These are phyloP conservation scores for Canis aureus DNA, from an alignment of 2,113 vertebrate genomes.

Conservation along the genomic window DNA sequence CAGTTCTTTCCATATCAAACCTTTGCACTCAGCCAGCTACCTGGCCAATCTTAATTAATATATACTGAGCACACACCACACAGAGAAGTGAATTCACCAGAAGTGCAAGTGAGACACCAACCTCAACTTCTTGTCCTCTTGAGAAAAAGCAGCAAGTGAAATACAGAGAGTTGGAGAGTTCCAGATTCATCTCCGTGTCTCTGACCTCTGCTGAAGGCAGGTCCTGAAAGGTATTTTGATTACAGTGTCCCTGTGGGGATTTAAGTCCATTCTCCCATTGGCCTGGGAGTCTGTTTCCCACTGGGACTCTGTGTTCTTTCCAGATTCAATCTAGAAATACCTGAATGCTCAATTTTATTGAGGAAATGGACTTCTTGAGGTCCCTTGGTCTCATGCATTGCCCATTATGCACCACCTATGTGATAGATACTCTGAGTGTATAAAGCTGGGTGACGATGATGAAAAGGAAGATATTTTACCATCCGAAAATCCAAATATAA, in stretches of 20 bases:
- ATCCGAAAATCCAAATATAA: not conserved
- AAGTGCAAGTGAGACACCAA: not conserved
- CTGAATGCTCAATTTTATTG: not conserved
- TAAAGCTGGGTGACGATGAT: not conserved
- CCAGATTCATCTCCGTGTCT: not conserved
- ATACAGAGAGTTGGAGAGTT: not conserved
- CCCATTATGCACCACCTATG: not conserved
- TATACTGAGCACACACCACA: not conserved
- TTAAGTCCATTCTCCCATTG: not conserved
- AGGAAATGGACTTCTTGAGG: not conserved
- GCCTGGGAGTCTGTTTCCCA: not conserved
- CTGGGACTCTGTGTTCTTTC: not conserved
- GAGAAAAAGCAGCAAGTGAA: not conserved
- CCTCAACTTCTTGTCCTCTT: not conserved
- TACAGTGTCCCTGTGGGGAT: not conserved
- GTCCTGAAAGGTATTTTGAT: not conserved
- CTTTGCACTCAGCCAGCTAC: not conserved
- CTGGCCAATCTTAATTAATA: not conserved
- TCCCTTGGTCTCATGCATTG: not conserved
- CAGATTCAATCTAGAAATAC: conserved; percentile 1
- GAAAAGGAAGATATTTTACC: not conserved
- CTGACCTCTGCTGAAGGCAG: not conserved
- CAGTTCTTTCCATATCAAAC: not conserved
- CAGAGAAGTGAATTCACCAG: not conserved
- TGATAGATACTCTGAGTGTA: not conserved